Conservation (phyloP, 1,140 invertebrate species). For the Rhopalosiphum padi region DNA sequence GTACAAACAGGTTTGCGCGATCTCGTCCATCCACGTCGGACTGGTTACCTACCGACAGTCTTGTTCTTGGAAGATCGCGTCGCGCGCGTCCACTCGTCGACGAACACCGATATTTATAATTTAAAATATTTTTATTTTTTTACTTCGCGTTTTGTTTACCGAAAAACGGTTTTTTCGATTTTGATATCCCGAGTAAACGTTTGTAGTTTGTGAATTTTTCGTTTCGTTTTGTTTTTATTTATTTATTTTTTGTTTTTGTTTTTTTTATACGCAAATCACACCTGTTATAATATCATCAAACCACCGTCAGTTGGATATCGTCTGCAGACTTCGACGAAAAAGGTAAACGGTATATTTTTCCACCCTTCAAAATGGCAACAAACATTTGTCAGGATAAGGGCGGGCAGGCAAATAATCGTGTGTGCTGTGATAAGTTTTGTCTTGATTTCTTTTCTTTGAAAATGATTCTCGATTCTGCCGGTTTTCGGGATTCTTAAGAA, state of each 20-base stretch:
- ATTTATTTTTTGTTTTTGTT: too few relatives aligned
- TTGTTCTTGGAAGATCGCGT: conserved; percentile 43
- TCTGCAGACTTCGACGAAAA: background rate
- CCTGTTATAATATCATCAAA: background rate
- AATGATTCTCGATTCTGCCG: background rate
- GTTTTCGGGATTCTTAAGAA: background rate
- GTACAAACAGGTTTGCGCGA: conserved; percentile 44
- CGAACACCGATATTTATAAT: background rate
- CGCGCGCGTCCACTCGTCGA: conserved; percentile 1
- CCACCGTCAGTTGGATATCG: background rate
- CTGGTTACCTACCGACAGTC: conserved; percentile 38
- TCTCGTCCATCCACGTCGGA: conserved; percentile 40
- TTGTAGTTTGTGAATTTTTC: background rate
- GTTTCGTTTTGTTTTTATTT: too few relatives aligned
- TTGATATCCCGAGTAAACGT: background rate
- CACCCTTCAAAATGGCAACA: background rate
- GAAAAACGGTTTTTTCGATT: background rate
- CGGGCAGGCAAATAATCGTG: background rate
- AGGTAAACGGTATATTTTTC: background rate
- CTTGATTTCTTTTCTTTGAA: background rate
- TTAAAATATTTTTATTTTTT: background rate
- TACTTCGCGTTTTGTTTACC: background rate
- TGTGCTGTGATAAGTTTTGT: background rate
- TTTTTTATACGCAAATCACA: background rate
- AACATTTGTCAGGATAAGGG: background rate